Base-by-base conservation (phyloP, 37 sponge, comb jelly and placozoan genomes). In the Tethya wilhelma region DNA sequence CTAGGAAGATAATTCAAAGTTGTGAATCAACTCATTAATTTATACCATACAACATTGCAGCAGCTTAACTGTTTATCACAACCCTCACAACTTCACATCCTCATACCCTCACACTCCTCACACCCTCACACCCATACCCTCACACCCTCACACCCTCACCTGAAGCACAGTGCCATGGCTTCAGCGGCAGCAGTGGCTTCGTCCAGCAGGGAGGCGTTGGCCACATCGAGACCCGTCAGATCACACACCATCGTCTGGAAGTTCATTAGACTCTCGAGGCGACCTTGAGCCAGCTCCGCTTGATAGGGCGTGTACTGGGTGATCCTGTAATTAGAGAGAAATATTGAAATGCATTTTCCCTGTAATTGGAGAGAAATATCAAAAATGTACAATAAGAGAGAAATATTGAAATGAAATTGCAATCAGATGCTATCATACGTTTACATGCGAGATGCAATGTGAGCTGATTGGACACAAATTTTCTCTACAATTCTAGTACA, bases 221-320 rank as follows among this genome's bases (percentile, higher is more conserved):
- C 90, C 0, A 95, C 79, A 33, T 79, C 88, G 59, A 98, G 71
- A 1, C 91, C 96, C 8, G 98, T 95, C 68, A 98, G 82, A 65
- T 95, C 95, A 41, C 76, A 43, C 0, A 95, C 71, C 93, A 95
- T 92, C 19, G 98, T 92, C 62, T 98, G 98, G 79, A 69, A 98
- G 85, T 98, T 98, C 77, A 98, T 80, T 0, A 98, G 87, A 45
- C 88, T 78, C 81, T 95, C 96, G 82, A 98, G 78, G 34, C 98
- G 53, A 11, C 98, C 98, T 67, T 98, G 98, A n/a, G 95, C 84
- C 40, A 98, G 74, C 70, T 98, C 98, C 0, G 98, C 87, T 67
- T 98, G 98, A 71, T 98, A 98, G 30, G 98, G 95, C 0, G 98
- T 98, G 86, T 98, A 98, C 74, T 87, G 93, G 0, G 98, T 95